Evolutionary conservation across 2,888 invertebrate species (phyloP).

Genomic region (Penaeus monodon): DNA sequence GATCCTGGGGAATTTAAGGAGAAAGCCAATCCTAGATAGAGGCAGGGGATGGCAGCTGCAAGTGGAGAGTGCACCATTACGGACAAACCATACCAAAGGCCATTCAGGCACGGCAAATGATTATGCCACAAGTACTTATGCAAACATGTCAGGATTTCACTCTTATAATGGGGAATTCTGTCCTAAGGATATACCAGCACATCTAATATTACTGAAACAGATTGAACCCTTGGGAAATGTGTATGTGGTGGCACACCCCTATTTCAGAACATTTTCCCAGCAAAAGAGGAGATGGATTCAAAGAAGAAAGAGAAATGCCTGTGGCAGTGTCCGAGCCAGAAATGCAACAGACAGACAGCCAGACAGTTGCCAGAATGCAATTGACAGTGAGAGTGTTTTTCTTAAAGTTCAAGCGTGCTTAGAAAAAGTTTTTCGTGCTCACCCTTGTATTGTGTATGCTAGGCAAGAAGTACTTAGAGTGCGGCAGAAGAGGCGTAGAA

Average conservation of each 20-base stretch:
- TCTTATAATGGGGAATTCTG: background rate
- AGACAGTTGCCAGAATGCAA: background rate
- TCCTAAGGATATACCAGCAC: background rate
- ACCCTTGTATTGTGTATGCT: slow-evolving; percentile 45
- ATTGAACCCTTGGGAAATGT: slow-evolving; percentile 34
- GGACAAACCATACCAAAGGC: background rate
- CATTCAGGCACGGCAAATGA: background rate
- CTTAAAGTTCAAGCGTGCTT: slow-evolving; percentile 38
- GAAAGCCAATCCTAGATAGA: background rate
- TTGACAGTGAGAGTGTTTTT: slow-evolving; percentile 21
- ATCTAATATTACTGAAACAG: slow-evolving; percentile 48
- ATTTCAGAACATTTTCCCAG: slow-evolving; percentile 34
- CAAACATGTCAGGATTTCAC: background rate
- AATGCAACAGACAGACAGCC: background rate
- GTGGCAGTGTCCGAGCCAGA: background rate
- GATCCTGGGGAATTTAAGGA: slow-evolving; percentile 14
- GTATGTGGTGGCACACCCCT: slow-evolving; percentile 58
- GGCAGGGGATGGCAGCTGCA: no score
- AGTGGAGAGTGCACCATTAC: background rate
- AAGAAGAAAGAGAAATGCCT: slow-evolving; percentile 3
- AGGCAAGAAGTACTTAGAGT: slow-evolving; percentile 53
- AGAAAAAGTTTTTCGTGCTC: slow-evolving; percentile 20
- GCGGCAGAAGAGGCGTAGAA: slow-evolving; percentile 38
- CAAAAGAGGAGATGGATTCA: slow-evolving; percentile 17
- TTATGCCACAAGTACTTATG: background rate